Evolutionary conservation across 2,113 vertebrate species (phyloP).

Genomic region (Sebastes fasciatus): DNA sequence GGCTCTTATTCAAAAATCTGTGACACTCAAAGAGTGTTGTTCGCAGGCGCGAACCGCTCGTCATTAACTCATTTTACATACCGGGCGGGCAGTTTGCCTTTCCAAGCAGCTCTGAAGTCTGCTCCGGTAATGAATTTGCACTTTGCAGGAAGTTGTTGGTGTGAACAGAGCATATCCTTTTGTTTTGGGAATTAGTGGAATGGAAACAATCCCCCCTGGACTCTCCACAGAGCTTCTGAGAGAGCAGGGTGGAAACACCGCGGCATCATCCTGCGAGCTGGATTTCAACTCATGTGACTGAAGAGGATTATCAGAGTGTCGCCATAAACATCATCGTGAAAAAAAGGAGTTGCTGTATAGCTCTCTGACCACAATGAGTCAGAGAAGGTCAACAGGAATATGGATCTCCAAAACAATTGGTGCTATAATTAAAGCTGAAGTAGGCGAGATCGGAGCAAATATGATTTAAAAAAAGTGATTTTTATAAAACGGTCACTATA

Average conservation of each 20-base stretch:
- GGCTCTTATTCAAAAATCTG: constrained; percentile 59
- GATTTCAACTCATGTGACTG: constrained; percentile 57
- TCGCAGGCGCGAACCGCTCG: constrained; percentile 22
- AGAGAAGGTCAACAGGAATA: constrained; percentile 21
- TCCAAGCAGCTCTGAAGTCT: constrained; percentile 27
- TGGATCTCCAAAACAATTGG: background rate
- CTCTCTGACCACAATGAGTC: constrained; percentile 4
- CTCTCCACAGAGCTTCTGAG: background rate
- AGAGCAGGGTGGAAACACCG: constrained; percentile 36
- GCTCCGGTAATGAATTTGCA: constrained; percentile 28
- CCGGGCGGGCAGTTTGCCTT: constrained; percentile 13
- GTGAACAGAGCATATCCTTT: constrained; percentile 26
- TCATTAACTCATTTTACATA: constrained; percentile 44
- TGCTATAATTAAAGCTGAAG: background rate
- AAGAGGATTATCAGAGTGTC: constrained; percentile 47
- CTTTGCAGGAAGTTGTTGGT: constrained; percentile 34
- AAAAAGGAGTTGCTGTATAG: constrained; percentile 10
- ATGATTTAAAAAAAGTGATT: too few relatives aligned
- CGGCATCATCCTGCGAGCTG: constrained; percentile 29
- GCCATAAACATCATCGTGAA: constrained; percentile 36
- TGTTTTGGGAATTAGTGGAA: constrained; percentile 19
- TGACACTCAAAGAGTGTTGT: constrained; percentile 33
- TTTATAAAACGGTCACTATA: too few relatives aligned
- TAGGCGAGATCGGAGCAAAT: too few relatives aligned
- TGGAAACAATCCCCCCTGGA: constrained; percentile 53